Conservation (phyloP, 1,140 invertebrate genomes). For the Thaumatotibia leucotreta region DNA sequence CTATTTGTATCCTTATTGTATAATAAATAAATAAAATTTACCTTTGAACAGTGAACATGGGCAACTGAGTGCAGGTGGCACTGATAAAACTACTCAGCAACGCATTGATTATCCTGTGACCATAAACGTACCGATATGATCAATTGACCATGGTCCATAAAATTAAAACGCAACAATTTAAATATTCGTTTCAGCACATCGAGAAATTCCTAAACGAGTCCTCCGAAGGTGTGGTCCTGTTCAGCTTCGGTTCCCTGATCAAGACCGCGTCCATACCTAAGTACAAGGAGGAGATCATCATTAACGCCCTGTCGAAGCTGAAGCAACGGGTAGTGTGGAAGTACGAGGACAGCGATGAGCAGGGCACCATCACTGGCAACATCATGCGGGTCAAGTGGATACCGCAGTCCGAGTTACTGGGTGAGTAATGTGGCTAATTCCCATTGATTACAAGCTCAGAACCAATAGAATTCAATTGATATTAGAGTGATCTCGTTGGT, state of each 20-base stretch:
- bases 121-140: too few species aligned
- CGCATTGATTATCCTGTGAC: too few species aligned
- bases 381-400: slow-evolving; percentile 78
- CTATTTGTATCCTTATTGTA: too few species aligned
- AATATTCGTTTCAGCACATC: slow-evolving; percentile 74
- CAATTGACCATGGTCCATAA: too few species aligned
- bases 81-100: too few species aligned
- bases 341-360: slow-evolving; percentile 75
- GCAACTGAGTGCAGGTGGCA: too few species aligned
- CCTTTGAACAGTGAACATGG: too few species aligned
- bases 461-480: too few species aligned
- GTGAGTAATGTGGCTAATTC: too few species aligned
- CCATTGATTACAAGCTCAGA: too few species aligned
- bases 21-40: too few species aligned
- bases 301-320: slow-evolving; percentile 73
- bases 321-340: slow-evolving; percentile 82
- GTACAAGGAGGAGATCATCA: slow-evolving; percentile 67
- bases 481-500: too few species aligned
- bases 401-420: slow-evolving; percentile 79
- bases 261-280: slow-evolving; percentile 66
- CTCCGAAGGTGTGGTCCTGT: slow-evolving; percentile 79
- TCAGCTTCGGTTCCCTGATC: slow-evolving; percentile 82
- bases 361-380: slow-evolving; percentile 53
- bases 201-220: slow-evolving; percentile 81
- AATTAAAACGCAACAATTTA: neutral